Conservation (phyloP, 64 coral and sea anemone genomes). For the Dendrophyllia cribrosa region DNA sequence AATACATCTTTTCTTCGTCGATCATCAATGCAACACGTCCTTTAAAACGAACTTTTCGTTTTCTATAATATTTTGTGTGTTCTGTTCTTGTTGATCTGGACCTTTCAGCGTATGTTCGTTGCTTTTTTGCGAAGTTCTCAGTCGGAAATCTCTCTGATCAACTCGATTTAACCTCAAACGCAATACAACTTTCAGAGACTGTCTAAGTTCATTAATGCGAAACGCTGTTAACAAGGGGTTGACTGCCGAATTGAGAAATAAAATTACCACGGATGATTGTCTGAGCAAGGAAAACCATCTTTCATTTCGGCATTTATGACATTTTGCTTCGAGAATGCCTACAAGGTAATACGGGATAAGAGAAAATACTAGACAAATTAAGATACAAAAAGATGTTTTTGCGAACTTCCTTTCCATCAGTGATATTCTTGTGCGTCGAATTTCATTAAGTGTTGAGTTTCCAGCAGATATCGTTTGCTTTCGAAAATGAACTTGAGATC, state of each 20-base stretch:
- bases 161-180: neutral
- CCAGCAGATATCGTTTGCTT: neutral
- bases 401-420: slow-evolving; percentile 1
- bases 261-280: neutral
- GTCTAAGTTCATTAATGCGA: neutral
- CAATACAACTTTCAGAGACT: neutral
- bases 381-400: neutral
- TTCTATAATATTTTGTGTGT: too few relatives aligned
- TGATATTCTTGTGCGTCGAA: neutral
- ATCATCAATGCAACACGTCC: too few relatives aligned
- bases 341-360: neutral
- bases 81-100: too few relatives aligned
- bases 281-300: neutral
- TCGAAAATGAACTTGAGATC: neutral
- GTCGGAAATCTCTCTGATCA: too few relatives aligned
- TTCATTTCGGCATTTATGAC: neutral
- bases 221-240: neutral
- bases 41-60: too few relatives aligned
- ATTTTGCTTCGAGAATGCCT: neutral
- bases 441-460: neutral
- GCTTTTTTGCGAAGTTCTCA: too few relatives aligned
- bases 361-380: neutral
- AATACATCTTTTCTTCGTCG: too few relatives aligned
- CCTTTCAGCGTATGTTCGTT: too few relatives aligned
- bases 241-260: neutral